Evolutionary conservation across 2,797 vertebrate species (phyloP).

Genomic region (Anguilla obscura): DNA sequence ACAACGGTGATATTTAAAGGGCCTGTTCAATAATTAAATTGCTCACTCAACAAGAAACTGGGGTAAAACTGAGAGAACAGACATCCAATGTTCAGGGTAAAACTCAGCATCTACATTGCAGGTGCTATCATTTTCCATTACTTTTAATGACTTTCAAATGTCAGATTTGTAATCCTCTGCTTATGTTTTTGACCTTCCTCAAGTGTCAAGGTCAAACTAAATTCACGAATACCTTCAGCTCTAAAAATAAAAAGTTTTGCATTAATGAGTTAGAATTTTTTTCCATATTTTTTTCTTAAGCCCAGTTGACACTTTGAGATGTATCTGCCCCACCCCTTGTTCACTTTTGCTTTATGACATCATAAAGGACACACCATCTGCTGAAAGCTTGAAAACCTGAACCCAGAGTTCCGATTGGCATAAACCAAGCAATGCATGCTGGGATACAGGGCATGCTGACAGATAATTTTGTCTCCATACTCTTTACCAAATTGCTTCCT

Average conservation of each 20-base stretch:
- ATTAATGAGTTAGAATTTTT: slow-evolving; percentile 17
- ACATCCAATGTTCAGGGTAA: neutral
- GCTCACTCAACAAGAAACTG: neutral
- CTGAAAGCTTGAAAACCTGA: slow-evolving; percentile 9
- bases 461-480: neutral
- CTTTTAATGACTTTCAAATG: neutral
- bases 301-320: slow-evolving; percentile 21
- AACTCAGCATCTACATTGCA: slow-evolving; percentile 17
- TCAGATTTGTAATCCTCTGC: neutral
- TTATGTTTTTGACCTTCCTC: neutral
- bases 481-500: neutral
- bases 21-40: neutral
- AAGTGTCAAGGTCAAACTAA: neutral
- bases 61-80: slow-evolving; percentile 19
- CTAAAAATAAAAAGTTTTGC: slow-evolving; percentile 33
- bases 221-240: neutral
- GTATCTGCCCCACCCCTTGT: neutral
- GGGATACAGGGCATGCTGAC: neutral
- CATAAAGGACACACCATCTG: neutral
- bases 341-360: neutral
- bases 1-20: neutral
- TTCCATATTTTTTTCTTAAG: neutral
- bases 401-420: neutral
- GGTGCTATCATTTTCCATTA: slow-evolving; percentile 10
- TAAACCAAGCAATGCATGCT: neutral